Base-by-base conservation (phyloP, 2,888 invertebrate genomes). In the Xiphydria camelus region DNA sequence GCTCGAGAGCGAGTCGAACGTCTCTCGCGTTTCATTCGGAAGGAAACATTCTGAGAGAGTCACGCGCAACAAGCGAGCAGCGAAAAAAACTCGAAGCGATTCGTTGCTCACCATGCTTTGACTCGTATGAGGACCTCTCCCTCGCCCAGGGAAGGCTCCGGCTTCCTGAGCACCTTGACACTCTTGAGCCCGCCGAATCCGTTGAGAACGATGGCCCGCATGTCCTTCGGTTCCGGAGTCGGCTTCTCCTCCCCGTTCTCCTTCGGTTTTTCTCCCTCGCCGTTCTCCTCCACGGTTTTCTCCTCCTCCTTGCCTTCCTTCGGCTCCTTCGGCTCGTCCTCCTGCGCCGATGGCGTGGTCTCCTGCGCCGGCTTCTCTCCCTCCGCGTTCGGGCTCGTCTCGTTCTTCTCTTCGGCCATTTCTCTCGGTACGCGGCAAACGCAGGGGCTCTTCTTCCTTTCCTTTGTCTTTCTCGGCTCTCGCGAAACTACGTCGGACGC, bases 151-250 rank as follows among this genome's bases (percentile, higher is more conserved):
- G 83, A 77, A 26, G 89, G 88, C 73, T 90, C 89, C 18, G 89
- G 87, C 70, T 88, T 88, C 76, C 86, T 89, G 66, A 86, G 81
- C 57, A 89, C 86, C 79, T 91, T 91, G 61, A 92, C 87, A 71
- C 88, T 86, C 76, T 91, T 91, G 51, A 91, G 80, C 31, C 91
- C 91, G 26, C 92, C 93, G 77, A 91, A 93, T 64, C 89, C 88
- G 57, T 87, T 88, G 61, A 92, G 83, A 53, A 91, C 87, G 62
- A 92, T 85, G 44, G 89, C 89, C 70, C 88, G 83, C 90, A 91
- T 91, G 79, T 91, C 89, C 76, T 89, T 89, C 57, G 86, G 85
- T 57, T 67, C 69, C 45, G 64, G 68, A 68, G 52, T 69, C 39
- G 57, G 47, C 57, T 71, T 72, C 52, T 70, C 70, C 33, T 73